A percentile compares a stretch with the other conserved stretches of the same genome.
Conservation (phyloP, 2,113 vertebrate species). For the Neodontobutis hainanensis region DNA sequence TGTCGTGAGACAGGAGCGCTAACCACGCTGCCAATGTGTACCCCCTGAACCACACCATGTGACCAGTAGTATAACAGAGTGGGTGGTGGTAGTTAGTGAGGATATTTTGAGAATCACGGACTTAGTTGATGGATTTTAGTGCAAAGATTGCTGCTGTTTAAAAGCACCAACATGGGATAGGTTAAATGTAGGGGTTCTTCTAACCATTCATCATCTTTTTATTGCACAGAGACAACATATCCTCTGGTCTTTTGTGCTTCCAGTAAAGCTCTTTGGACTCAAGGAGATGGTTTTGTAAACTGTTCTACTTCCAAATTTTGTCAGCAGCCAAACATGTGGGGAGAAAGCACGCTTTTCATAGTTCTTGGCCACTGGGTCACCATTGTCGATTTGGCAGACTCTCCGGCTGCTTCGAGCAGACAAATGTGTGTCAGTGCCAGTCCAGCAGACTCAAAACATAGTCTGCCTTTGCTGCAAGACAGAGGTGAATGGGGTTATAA, state of each 20-base stretch:
- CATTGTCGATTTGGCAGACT: conserved; percentile 9
- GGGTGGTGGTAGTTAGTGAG: too few relatives aligned
- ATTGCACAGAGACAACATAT: background rate
- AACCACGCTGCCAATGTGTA: too few relatives aligned
- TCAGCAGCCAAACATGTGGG: conserved; percentile 18
- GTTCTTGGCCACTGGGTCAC: conserved; percentile 27
- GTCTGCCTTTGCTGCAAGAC: background rate
- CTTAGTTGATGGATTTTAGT: background rate
- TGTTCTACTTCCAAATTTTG: conserved; percentile 17
- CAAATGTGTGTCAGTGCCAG: conserved; percentile 37
- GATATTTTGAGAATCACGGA: too few relatives aligned
- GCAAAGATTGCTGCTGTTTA: background rate
- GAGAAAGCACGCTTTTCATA: conserved; percentile 2
- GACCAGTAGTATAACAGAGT: too few relatives aligned
- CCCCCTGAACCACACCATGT: too few relatives aligned
- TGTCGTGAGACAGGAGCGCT: too few relatives aligned
- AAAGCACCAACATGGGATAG: conserved; percentile 3
- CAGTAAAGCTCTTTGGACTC: conserved; percentile 8
- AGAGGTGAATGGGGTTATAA: conserved; percentile 25
- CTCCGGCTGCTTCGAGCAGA: conserved; percentile 7
- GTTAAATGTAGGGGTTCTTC: background rate
- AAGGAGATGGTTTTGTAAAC: conserved; percentile 12
- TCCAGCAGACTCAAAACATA: conserved; percentile 3
- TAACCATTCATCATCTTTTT: background rate
- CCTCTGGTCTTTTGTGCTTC: background rate